These are phyloP conservation scores for Acanthisitta chloris DNA, from an alignment of 2,113 vertebrate species.

Conservation along the genomic window DNA sequence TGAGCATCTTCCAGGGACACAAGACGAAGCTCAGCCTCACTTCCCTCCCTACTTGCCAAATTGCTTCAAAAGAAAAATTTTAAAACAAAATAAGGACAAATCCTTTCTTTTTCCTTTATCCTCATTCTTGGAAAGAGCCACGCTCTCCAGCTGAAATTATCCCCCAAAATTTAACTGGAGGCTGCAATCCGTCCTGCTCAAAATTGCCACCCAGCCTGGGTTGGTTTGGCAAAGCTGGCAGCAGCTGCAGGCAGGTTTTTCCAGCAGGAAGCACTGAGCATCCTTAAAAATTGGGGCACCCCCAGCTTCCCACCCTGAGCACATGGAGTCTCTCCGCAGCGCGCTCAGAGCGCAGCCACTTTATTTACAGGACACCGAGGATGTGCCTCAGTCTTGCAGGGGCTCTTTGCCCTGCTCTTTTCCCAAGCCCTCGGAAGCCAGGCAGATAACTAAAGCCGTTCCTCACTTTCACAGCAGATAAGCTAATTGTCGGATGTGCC, in stretches of 20 bases:
- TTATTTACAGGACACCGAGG: background rate
- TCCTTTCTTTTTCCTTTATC: background rate
- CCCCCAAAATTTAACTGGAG: background rate
- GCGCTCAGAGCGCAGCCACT: background rate
- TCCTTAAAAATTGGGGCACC: background rate
- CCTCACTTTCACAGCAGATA: conserved; percentile 67
- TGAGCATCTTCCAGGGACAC: conserved; percentile 43
- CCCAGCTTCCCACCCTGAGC: background rate
- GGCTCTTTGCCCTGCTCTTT: background rate
- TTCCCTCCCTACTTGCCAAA: conserved; percentile 23
- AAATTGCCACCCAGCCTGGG: background rate
- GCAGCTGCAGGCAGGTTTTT: background rate
- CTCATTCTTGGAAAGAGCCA: background rate
- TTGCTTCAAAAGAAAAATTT: conserved; percentile 27
- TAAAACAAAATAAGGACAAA: conserved; percentile 6
- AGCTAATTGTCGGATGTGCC: conserved; percentile 72
- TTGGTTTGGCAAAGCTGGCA: background rate
- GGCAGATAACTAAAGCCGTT: conserved; percentile 55
- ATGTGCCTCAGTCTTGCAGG: background rate
- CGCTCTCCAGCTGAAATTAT: background rate
- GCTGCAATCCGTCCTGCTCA: background rate
- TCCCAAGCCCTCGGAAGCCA: conserved; percentile 35
- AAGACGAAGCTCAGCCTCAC: conserved; percentile 6
- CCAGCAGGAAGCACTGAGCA: background rate
- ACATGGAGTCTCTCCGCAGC: background rate